Evolutionary conservation across 1,140 invertebrate genomes (phyloP).

Genomic region (Periplaneta americana): DNA sequence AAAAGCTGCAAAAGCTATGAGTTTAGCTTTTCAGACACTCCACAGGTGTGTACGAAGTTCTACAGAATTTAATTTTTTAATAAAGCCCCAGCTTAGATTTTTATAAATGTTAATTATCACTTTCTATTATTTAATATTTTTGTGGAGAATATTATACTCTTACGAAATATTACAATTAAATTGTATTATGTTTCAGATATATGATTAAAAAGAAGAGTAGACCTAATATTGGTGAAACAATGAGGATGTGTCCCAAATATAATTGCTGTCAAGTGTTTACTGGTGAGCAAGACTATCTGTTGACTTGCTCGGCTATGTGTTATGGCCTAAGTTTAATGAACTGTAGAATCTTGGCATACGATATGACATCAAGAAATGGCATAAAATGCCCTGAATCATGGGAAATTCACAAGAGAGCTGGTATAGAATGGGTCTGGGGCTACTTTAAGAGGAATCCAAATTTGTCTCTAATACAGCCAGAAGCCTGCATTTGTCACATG

Average conservation of each 20-base stretch:
- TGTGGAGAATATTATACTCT: too few species aligned
- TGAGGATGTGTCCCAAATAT: neutral
- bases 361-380: neutral
- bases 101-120: too few species aligned
- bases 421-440: neutral
- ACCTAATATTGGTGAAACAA: too few species aligned
- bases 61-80: too few species aligned
- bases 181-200: too few species aligned
- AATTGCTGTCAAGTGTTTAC: neutral
- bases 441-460: neutral
- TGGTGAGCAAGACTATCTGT: neutral
- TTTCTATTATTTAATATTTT: too few species aligned
- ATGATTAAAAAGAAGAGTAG: too few species aligned
- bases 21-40: too few species aligned
- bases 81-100: too few species aligned
- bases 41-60: too few species aligned
- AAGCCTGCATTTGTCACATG: slow-evolving; percentile 26
- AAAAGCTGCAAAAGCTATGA: too few species aligned
- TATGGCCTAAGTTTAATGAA: neutral
- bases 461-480: slow-evolving; percentile 23
- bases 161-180: too few species aligned
- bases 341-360: neutral
- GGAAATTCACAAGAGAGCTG: neutral
- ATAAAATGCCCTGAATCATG: neutral
- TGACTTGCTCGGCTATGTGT: neutral